Base-by-base conservation (phyloP, 2,888 invertebrate genomes). In the Trimorus sp. region DNA sequence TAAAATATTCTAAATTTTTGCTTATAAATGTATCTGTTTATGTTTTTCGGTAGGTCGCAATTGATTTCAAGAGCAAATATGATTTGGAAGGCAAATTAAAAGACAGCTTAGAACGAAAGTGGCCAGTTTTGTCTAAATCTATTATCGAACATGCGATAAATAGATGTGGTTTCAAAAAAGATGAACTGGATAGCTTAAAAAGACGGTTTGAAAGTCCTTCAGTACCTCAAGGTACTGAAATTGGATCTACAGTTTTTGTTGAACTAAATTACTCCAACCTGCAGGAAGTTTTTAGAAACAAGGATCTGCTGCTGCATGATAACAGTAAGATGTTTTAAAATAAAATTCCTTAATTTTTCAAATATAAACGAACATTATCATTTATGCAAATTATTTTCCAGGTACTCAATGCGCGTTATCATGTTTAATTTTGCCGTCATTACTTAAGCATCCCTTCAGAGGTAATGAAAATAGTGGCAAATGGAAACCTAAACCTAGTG, bases 401-500 rank as follows among this genome's bases (percentile, higher is more conserved):
- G 66, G 42, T 15, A 51, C 63, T 49, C 11, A 6, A n/a, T 26
- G 40, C 38, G 66, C 40, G 9, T 68, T 68, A 45, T 53, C 56
- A 16, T 68, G 54, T 26, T 68, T 54, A 11, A 37, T 69, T 36
- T 69, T 69, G 42, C 58, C 56, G 7, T 5, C 48, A 56, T 12
- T 69, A n/a, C 11, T 69, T 9, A 69, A 69, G 9, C 15, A 15
- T 58, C 4, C 69, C 37, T 69, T 69, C n/a, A 54, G 37, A 58
- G 36, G 36, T 14, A 58, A 11, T 8, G 58, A 69, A 48, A 11
- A 9, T 45, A 69, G 48, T 48, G 59, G 69, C 9, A 58, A 45
- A 14, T 69, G 69, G 69, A 69, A 69, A 14, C 69, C 69, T 6
- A 69, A 56, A 38, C n/a, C 42, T 15, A 5, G 15, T 14, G 69